Conservation (phyloP, 2,888 invertebrate species). For the Tenthredo livida region DNA sequence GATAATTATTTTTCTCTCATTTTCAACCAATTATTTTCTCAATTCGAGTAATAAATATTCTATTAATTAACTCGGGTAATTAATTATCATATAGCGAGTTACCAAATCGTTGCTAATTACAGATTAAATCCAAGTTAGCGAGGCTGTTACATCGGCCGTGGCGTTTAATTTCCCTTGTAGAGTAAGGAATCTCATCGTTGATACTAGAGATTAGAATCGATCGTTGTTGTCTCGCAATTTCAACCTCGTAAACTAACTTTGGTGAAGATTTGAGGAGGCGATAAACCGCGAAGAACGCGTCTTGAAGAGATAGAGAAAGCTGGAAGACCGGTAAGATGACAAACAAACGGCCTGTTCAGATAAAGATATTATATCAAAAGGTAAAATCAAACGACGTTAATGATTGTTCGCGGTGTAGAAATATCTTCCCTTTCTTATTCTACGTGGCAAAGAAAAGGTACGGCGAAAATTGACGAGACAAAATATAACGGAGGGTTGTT, state of each 20-base stretch:
- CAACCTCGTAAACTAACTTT: conserved; percentile 10
- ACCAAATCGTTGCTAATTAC: conserved; percentile 14
- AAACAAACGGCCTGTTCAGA: not conserved
- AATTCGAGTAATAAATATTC: not conserved
- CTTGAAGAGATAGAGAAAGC: not conserved
- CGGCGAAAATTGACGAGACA: not conserved
- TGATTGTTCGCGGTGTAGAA: not conserved
- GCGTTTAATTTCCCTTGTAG: conserved; percentile 29
- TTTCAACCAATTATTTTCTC: not conserved
- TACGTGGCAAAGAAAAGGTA: not conserved
- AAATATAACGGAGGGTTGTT: not conserved
- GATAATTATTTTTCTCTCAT: no score
- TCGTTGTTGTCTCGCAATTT: conserved; percentile 44
- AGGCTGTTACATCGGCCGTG: conserved; percentile 1
- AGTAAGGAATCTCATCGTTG: conserved; percentile 1
- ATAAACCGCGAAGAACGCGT: conserved; percentile 9
- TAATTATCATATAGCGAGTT: not conserved
- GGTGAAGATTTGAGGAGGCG: not conserved
- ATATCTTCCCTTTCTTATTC: not conserved
- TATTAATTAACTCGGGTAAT: not conserved
- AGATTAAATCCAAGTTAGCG: conserved; percentile 12
- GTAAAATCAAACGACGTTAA: conserved; percentile 19
- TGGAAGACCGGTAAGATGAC: not conserved
- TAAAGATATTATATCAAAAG: not conserved
- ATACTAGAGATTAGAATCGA: conserved; percentile 42